Evolutionary conservation across 2,113 vertebrate species (phyloP).

Genomic region (Neodontobutis hainanensis): DNA sequence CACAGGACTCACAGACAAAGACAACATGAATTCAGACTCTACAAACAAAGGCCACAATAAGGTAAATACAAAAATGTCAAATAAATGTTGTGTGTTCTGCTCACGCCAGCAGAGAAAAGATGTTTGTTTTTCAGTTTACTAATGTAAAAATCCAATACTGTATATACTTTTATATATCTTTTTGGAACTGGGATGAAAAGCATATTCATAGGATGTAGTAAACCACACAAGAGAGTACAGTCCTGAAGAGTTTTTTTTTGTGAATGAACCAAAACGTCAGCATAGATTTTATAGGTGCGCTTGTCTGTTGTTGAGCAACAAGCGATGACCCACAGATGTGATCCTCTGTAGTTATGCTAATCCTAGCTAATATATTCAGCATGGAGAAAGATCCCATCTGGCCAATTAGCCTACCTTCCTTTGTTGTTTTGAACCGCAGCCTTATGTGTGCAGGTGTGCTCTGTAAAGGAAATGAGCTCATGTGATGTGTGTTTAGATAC

Average conservation of each 20-base stretch:
- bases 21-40: conserved; percentile 85
- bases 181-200: background rate
- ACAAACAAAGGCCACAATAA: conserved; percentile 87
- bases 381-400: conserved; percentile 70
- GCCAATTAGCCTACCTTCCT: conserved; percentile 60
- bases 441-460: conserved; percentile 36
- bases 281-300: conserved; percentile 24
- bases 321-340: conserved; percentile 64
- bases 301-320: conserved; percentile 25
- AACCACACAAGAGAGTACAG: background rate
- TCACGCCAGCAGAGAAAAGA: too few species aligned
- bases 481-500: conserved; percentile 16
- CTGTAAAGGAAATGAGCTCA: conserved; percentile 25
- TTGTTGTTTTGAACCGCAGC: conserved; percentile 63
- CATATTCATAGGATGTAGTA: background rate
- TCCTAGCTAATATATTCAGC: conserved; percentile 63
- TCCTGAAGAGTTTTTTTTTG: conserved; percentile 34
- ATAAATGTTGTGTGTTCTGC: too few species aligned
- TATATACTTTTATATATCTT: background rate
- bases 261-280: conserved; percentile 38
- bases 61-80: conserved; percentile 73
- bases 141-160: too few species aligned
- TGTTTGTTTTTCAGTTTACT: too few species aligned
- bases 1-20: conserved; percentile 93
- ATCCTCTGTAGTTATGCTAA: conserved; percentile 73